These are phyloP conservation scores for Phymanthus crucifer DNA, from an alignment of 92 coral and sea anemone species.

Conservation along the genomic window DNA sequence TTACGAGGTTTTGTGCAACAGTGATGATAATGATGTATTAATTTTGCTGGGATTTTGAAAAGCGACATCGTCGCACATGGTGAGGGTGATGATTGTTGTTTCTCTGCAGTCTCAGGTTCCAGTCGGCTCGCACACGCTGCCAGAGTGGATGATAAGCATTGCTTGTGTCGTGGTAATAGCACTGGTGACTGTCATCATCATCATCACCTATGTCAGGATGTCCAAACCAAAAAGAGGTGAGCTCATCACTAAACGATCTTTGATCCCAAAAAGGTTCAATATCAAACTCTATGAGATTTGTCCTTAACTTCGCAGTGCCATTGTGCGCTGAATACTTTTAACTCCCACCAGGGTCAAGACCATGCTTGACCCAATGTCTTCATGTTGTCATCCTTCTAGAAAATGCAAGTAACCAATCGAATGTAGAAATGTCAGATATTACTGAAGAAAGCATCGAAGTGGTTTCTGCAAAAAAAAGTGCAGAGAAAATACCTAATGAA, in stretches of 20 bases:
- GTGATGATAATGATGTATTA: no score
- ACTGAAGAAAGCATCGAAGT: slow-evolving; percentile 1
- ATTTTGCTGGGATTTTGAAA: no score
- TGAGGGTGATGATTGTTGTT: neutral
- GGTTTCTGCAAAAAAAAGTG: neutral
- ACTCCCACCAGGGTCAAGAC: no score
- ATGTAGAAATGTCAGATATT: neutral
- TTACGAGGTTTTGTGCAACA: no score
- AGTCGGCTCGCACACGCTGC: neutral
- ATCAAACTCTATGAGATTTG: no score
- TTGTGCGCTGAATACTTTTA: no score
- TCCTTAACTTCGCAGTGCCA: no score
- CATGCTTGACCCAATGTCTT: no score
- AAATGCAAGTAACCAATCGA: neutral
- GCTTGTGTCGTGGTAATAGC: slow-evolving; percentile 19
- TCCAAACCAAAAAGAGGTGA: slow-evolving; percentile 22
- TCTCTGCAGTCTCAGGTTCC: neutral
- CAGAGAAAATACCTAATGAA: neutral
- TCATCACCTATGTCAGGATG: slow-evolving; percentile 21
- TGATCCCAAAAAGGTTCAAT: no score
- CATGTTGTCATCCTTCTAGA: neutral
- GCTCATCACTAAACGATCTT: no score
- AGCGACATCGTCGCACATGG: no score
- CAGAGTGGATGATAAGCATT: slow-evolving; percentile 25
- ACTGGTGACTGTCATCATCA: slow-evolving; percentile 19